These are phyloP conservation scores for Oreochromis tanganicae DNA, from an alignment of 2,113 vertebrate genomes.

Conservation along the genomic window DNA sequence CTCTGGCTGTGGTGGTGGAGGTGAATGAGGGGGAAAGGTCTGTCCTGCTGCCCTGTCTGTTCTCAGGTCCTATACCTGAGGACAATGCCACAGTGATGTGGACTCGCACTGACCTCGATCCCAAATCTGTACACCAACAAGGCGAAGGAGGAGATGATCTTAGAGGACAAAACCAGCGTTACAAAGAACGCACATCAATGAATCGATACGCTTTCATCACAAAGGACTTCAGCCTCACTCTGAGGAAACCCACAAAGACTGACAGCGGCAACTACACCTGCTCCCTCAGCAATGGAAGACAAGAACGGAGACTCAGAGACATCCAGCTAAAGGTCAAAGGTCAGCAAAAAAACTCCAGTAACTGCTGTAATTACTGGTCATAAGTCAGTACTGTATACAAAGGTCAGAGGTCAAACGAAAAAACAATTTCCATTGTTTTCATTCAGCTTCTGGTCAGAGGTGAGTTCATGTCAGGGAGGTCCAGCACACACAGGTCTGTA, in stretches of 20 bases:
- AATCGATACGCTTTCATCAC: rapidly evolving
- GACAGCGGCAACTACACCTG: rapidly evolving
- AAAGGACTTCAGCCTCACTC: rapidly evolving
- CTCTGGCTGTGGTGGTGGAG: background rate
- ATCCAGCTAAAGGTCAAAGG: background rate
- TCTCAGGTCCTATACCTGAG: rapidly evolving
- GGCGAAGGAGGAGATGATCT: rapidly evolving
- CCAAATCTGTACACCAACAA: rapidly evolving
- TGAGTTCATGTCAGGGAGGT: too few species aligned
- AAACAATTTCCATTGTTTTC: too few species aligned
- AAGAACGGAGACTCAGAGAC: rapidly evolving
- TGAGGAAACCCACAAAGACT: background rate
- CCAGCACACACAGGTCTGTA: rapidly evolving
- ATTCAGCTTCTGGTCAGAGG: too few species aligned
- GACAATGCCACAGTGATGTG: rapidly evolving
- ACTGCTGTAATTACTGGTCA: too few species aligned
- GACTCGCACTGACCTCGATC: rapidly evolving
- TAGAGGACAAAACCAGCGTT: background rate
- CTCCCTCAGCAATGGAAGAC: background rate
- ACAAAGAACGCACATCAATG: rapidly evolving
- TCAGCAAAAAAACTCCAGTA: background rate
- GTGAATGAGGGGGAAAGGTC: background rate
- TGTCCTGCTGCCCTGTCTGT: background rate
- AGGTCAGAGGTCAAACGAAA: too few species aligned
- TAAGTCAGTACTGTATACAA: too few species aligned